phyloP scores from a whole-genome alignment of 2,888 invertebrate genomes.

The Apotomis capreana region DNA sequence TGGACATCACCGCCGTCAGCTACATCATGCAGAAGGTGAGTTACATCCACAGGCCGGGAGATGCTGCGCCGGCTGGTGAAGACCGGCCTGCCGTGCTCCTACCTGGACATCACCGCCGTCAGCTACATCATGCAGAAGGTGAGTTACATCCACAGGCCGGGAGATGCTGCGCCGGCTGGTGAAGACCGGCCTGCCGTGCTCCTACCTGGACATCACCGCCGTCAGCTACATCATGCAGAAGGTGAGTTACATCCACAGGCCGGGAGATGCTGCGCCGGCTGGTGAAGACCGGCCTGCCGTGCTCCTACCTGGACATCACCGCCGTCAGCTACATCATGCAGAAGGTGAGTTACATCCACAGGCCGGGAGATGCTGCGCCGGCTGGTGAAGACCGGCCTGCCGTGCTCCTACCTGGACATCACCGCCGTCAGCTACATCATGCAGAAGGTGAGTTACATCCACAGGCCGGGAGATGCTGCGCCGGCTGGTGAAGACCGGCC shows the following conservation, averaged over 20 bases:
- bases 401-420: slow-evolving; percentile 91
- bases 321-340: slow-evolving; percentile 91
- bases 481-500: slow-evolving; percentile 86
- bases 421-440: slow-evolving; percentile 90
- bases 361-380: slow-evolving; percentile 87
- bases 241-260: slow-evolving; percentile 80
- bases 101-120: slow-evolving; percentile 91
- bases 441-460: slow-evolving; percentile 70
- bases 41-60: slow-evolving; percentile 86
- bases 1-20: slow-evolving; percentile 91
- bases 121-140: slow-evolving; percentile 87
- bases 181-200: slow-evolving; percentile 88
- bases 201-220: slow-evolving; percentile 91
- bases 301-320: slow-evolving; percentile 91
- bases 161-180: slow-evolving; percentile 90
- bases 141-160: slow-evolving; percentile 83
- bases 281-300: slow-evolving; percentile 87
- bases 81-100: slow-evolving; percentile 89
- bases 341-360: too few species aligned
- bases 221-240: slow-evolving; percentile 89
- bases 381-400: slow-evolving; percentile 87
- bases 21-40: slow-evolving; percentile 85
- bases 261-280: slow-evolving; percentile 89
- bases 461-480: slow-evolving; percentile 89
- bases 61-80: slow-evolving; percentile 88